A percentile compares a stretch with the other conserved stretches of the same genome.
Conservation (phyloP, 2,888 invertebrate genomes). For the Cyrtodaria siliqua region DNA sequence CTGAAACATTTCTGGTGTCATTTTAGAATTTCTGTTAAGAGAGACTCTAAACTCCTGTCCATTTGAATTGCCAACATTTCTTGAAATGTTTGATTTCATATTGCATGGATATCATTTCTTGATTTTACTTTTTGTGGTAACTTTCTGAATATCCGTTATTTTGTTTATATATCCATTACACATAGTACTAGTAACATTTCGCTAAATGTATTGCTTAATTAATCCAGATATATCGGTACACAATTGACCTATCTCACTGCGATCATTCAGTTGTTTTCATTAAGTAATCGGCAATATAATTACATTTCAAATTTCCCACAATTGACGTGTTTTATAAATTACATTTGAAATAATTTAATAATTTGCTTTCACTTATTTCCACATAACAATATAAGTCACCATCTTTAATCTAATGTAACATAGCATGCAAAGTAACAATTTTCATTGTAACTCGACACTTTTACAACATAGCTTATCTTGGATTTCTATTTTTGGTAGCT, state of each 20-base stretch:
- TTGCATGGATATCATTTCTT: not conserved
- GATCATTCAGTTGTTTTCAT: too few relatives aligned
- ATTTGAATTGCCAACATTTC: not conserved
- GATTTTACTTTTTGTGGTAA: not conserved
- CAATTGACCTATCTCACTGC: too few relatives aligned
- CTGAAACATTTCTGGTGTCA: constrained; percentile 56
- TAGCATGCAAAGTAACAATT: constrained; percentile 18
- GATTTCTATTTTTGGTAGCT: constrained; percentile 17
- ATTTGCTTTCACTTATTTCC: too few relatives aligned
- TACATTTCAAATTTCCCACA: not conserved
- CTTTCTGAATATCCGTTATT: not conserved
- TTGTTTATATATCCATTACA: too few relatives aligned
- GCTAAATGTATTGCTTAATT: too few relatives aligned
- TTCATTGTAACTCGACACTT: constrained; percentile 22
- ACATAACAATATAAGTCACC: too few relatives aligned
- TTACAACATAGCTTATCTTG: constrained; percentile 28
- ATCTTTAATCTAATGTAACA: constrained; percentile 9
- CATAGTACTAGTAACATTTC: too few relatives aligned
- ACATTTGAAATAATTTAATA: not conserved
- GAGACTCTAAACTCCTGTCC: not conserved
- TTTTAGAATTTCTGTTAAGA: constrained; percentile 11
- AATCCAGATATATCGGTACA: too few relatives aligned
- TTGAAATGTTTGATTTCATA: not conserved
- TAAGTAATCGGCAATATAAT: too few relatives aligned
- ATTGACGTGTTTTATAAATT: not conserved